Percentiles rank a stretch among this genome's conserved stretches.
phyloP scores from a whole-genome alignment of 64 coral and sea anemone species.

The Dendronephthya gigantea region DNA sequence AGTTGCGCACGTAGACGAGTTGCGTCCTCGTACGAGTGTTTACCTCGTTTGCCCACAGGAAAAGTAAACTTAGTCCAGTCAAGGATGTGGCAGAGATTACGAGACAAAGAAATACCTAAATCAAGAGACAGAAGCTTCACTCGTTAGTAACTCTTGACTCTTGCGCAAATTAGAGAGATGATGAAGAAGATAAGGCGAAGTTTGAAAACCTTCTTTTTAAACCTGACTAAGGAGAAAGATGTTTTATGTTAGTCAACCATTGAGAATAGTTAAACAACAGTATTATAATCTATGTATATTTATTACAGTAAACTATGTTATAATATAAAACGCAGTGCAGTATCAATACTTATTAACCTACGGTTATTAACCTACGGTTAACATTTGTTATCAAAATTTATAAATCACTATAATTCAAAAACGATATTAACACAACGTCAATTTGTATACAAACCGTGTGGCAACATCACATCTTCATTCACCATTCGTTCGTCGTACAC shows the following conservation, averaged over 20 bases:
- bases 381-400: not conserved
- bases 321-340: not conserved
- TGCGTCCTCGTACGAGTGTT: not conserved
- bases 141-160: not conserved
- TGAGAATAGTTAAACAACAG: not conserved
- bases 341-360: not conserved
- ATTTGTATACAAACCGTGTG: not conserved
- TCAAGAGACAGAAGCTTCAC: not conserved
- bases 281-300: not conserved
- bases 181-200: too few relatives aligned
- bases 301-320: constrained; percentile 1
- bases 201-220: too few relatives aligned
- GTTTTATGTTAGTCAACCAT: too few relatives aligned
- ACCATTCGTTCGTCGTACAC: not conserved
- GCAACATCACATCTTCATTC: not conserved
- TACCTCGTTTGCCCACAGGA: not conserved
- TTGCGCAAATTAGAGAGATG: too few relatives aligned
- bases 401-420: constrained; percentile 9
- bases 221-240: too few relatives aligned
- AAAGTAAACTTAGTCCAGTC: not conserved
- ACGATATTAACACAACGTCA: not conserved
- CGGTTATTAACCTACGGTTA: not conserved
- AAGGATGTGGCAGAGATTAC: not conserved
- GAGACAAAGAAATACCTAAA: not conserved
- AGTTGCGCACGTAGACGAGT: not conserved